Evolutionary conservation across 2,888 invertebrate species (phyloP).

Genomic region (Hipparchia sbordonii): DNA sequence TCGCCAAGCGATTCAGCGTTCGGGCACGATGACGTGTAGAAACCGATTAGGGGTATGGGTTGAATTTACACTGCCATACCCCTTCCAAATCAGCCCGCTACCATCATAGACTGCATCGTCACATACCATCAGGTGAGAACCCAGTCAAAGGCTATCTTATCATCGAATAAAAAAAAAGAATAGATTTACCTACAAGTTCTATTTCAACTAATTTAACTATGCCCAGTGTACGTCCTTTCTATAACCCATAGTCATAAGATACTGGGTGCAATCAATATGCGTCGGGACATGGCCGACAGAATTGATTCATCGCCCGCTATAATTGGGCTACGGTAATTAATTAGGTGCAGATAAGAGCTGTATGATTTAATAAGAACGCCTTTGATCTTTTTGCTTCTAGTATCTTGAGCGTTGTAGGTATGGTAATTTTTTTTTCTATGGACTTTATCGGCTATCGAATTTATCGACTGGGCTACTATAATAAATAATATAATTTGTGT

Average conservation of each 20-base stretch:
- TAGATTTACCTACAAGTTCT: no score
- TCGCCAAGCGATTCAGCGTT: no score
- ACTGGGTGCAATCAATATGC: constrained; percentile 18
- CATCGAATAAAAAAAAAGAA: no score
- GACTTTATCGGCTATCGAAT: neutral
- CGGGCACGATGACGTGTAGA: no score
- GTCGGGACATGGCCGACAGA: constrained; percentile 21
- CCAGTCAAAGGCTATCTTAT: no score
- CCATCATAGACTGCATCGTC: no score
- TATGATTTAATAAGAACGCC: constrained; percentile 35
- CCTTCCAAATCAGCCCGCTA: no score
- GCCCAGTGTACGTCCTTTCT: constrained; percentile 4
- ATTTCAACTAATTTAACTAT: neutral
- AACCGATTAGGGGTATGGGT: no score
- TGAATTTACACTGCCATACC: no score
- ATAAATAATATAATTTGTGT: no score
- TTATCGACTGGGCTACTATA: neutral
- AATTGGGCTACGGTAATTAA: constrained; percentile 28
- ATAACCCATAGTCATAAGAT: constrained; percentile 16
- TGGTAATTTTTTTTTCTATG: neutral
- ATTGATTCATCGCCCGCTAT: constrained; percentile 26
- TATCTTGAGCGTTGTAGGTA: neutral
- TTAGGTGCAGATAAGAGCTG: constrained; percentile 31
- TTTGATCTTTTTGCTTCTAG: constrained; percentile 27
- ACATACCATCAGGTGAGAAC: no score